phyloP scores from a whole-genome alignment of 1,140 invertebrate species.

The Augochlora pura region DNA sequence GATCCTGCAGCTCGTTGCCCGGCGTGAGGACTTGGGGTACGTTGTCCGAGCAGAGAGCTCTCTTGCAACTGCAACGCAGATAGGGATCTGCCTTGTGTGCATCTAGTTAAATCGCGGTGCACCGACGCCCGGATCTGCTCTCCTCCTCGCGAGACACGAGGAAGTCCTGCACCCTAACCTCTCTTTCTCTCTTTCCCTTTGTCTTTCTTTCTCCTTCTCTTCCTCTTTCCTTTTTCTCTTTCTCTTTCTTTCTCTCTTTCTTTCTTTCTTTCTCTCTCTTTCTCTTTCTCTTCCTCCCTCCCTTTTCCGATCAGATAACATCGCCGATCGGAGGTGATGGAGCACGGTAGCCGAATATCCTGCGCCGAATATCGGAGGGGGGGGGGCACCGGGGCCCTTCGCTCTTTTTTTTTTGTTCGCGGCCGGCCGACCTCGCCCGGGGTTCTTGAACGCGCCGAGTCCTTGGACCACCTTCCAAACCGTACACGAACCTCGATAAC shows the following conservation, averaged over 20 bases:
- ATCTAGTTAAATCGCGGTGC: constrained; percentile 56
- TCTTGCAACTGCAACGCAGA: constrained; percentile 46
- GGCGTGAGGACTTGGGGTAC: not conserved
- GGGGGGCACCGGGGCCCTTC: constrained; percentile 6
- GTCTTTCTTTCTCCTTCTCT: too few species aligned
- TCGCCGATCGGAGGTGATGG: constrained; percentile 54
- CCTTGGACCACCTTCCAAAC: constrained; percentile 10
- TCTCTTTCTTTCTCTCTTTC: too few species aligned
- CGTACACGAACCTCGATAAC: too few species aligned
- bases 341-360: constrained; percentile 60
- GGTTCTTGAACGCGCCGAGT: constrained; percentile 36
- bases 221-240: too few species aligned
- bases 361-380: constrained; percentile 26
- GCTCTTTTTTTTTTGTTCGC: not conserved
- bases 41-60: constrained; percentile 25
- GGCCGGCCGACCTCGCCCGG: not conserved
- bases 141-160: constrained; percentile 22
- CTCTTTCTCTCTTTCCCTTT: not conserved
- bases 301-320: constrained; percentile 48
- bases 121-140: not conserved
- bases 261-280: too few species aligned
- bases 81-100: constrained; percentile 52
- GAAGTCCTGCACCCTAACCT: constrained; percentile 7
- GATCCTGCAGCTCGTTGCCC: not conserved
- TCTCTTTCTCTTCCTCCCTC: not conserved